A percentile compares a stretch with the other conserved stretches of the same genome.
These are phyloP conservation scores for Drosophila insularis DNA, from an alignment of 1,140 invertebrate genomes.

Conservation along the genomic window DNA sequence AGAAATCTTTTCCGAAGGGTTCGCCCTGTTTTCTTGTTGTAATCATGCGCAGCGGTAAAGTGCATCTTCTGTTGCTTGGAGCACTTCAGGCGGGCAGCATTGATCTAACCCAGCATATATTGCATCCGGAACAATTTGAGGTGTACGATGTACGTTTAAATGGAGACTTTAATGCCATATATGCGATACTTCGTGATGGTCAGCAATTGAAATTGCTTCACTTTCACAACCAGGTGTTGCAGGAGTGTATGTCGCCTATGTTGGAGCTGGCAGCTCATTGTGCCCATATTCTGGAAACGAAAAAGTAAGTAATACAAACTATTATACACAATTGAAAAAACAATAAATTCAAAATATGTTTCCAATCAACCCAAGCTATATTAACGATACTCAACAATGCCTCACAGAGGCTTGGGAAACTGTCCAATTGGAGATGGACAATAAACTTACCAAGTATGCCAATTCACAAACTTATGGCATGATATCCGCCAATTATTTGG, in stretches of 20 bases:
- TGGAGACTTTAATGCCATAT: slow-evolving; percentile 85
- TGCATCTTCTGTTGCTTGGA: slow-evolving; percentile 92
- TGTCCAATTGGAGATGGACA: slow-evolving; percentile 96
- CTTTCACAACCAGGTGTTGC: slow-evolving; percentile 87
- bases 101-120: slow-evolving; percentile 84
- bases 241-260: slow-evolving; percentile 87
- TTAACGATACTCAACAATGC: slow-evolving; percentile 90
- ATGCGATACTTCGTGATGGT: slow-evolving; percentile 83
- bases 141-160: slow-evolving; percentile 85
- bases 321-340: background rate
- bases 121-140: slow-evolving; percentile 84
- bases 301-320: slow-evolving; percentile 82
- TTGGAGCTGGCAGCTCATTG: slow-evolving; percentile 88
- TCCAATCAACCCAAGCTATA: slow-evolving; percentile 82
- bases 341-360: background rate
- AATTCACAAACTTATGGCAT: slow-evolving; percentile 89
- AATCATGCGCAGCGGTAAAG: slow-evolving; percentile 88
- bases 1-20: slow-evolving; percentile 87
- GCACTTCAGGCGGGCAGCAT: slow-evolving; percentile 90
- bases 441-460: slow-evolving; percentile 94
- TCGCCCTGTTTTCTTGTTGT: slow-evolving; percentile 91
- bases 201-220: slow-evolving; percentile 84
- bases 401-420: slow-evolving; percentile 97
- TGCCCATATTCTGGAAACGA: slow-evolving; percentile 86
- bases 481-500: slow-evolving; percentile 94